A percentile compares a stretch with the other conserved stretches of the same genome.
Conservation (phyloP, 2,888 invertebrate genomes). For the Cancer borealis region DNA sequence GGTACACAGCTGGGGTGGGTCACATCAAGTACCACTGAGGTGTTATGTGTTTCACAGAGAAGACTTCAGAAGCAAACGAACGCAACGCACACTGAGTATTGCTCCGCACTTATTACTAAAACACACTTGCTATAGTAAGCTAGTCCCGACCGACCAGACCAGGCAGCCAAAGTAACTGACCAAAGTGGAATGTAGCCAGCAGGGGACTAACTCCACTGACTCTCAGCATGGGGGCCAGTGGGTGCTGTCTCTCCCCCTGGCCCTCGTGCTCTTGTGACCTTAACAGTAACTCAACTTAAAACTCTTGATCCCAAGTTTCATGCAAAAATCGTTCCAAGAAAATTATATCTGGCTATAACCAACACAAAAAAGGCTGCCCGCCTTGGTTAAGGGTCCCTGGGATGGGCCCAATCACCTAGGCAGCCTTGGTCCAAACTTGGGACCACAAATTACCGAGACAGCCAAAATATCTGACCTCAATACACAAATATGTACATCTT, state of each 20-base stretch:
- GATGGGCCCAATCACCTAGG: slow-evolving; percentile 36
- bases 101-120: slow-evolving; percentile 72
- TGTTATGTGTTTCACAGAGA: slow-evolving; percentile 76
- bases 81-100: slow-evolving; percentile 73
- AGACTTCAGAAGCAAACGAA: slow-evolving; percentile 68
- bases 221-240: slow-evolving; percentile 48
- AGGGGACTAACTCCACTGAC: slow-evolving; percentile 74
- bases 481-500: slow-evolving; percentile 60
- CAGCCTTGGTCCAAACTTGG: slow-evolving; percentile 55
- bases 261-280: slow-evolving; percentile 69
- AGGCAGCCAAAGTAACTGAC: slow-evolving; percentile 65
- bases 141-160: slow-evolving; percentile 68
- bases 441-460: slow-evolving; percentile 56
- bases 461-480: slow-evolving; percentile 54
- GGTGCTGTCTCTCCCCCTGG: slow-evolving; percentile 43
- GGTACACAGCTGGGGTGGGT: slow-evolving; percentile 66
- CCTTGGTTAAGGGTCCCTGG: slow-evolving; percentile 51
- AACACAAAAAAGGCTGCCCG: slow-evolving; percentile 55
- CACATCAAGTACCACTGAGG: slow-evolving; percentile 74
- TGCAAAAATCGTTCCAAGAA: slow-evolving; percentile 59
- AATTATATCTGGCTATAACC: slow-evolving; percentile 51
- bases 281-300: slow-evolving; percentile 68
- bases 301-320: slow-evolving; percentile 72
- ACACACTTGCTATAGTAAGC: slow-evolving; percentile 74
- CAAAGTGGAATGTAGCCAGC: slow-evolving; percentile 74